Percentiles rank a stretch among this genome's conserved stretches.
Conservation (phyloP, 2,797 vertebrate species). For the Argya squamiceps region DNA sequence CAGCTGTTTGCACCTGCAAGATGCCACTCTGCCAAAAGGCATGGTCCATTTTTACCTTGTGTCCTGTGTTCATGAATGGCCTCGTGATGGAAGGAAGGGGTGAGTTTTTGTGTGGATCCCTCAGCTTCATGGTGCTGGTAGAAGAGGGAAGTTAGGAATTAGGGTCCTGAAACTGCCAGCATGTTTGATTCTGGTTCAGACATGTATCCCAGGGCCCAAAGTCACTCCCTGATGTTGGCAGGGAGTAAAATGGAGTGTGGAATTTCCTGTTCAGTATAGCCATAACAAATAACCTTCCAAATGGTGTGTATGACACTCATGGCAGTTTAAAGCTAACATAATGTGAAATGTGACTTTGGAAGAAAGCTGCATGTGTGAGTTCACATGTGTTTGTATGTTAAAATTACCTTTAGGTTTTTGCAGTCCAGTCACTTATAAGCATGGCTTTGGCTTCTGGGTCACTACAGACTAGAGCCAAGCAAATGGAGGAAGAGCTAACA, state of each 20-base stretch:
- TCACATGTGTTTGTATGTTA: background rate
- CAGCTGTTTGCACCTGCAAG: background rate
- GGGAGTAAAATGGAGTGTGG: background rate
- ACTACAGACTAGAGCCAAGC: background rate
- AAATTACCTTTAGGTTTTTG: background rate
- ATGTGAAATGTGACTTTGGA: background rate
- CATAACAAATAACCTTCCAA: background rate
- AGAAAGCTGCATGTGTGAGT: background rate
- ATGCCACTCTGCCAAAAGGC: background rate
- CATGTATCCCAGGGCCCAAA: accelerated
- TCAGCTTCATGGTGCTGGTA: background rate
- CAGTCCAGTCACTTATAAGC: background rate
- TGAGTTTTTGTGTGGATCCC: background rate
- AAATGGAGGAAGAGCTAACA: background rate
- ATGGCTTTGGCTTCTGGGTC: background rate
- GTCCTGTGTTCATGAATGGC: background rate
- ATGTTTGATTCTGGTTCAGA: background rate
- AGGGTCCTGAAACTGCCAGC: background rate
- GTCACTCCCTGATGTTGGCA: background rate
- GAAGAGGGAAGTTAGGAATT: background rate
- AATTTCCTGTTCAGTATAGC: background rate
- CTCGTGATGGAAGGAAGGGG: background rate
- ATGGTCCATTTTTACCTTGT: background rate
- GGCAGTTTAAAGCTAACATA: background rate
- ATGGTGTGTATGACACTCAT: accelerated